Percentiles rank a stretch among this genome's conserved stretches.
phyloP scores from a whole-genome alignment of 2,797 vertebrate genomes.

The Chiroxiphia lanceolata region DNA sequence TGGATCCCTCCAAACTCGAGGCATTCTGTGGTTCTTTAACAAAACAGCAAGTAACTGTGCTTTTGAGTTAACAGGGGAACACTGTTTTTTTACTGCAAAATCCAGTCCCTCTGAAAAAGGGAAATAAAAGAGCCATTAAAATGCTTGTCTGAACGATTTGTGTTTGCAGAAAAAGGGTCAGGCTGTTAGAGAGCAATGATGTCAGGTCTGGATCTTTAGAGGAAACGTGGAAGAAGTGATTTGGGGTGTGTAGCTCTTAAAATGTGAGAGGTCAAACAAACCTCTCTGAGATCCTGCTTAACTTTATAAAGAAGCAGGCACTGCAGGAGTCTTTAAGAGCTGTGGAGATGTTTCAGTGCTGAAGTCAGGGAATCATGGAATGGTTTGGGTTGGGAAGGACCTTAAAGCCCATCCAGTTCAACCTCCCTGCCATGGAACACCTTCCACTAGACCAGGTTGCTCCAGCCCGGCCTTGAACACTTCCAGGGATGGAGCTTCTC shows the following conservation, averaged over 20 bases:
- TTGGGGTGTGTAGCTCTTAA: too few relatives aligned
- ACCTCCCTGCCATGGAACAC: background rate
- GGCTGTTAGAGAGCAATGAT: too few relatives aligned
- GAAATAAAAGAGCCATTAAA: background rate
- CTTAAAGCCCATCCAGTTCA: background rate
- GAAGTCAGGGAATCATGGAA: background rate
- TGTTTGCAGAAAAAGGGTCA: too few relatives aligned
- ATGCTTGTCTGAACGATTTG: too few relatives aligned
- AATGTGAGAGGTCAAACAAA: too few relatives aligned
- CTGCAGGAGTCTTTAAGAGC: too few relatives aligned
- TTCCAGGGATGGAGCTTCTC: background rate
- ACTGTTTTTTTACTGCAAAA: background rate
- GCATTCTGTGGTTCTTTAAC: background rate
- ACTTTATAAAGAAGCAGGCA: too few relatives aligned
- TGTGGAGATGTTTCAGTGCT: too few relatives aligned
- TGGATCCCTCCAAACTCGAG: background rate
- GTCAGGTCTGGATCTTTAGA: too few relatives aligned
- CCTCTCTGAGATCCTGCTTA: too few relatives aligned
- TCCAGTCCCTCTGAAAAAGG: background rate
- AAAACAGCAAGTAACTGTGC: background rate
- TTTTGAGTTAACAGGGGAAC: background rate
- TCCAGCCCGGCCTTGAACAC: background rate
- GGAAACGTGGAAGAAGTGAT: too few relatives aligned
- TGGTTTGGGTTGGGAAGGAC: background rate
- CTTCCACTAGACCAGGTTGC: background rate